Conservation (phyloP, 35 echinoderm and acorn worm genomes). For the Nesometra sesokonis region DNA sequence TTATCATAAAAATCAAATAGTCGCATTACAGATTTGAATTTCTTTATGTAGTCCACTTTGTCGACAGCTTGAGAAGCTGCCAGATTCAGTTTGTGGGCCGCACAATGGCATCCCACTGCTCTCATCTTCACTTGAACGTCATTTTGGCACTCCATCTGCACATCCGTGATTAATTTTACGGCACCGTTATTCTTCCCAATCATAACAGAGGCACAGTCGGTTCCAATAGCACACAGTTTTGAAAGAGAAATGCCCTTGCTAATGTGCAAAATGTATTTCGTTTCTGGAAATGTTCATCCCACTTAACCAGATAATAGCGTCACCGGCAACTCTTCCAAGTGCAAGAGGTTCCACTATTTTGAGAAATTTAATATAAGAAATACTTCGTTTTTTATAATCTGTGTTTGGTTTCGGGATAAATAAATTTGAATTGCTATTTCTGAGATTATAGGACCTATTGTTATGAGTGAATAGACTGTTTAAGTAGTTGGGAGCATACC, state of each 20-base stretch:
- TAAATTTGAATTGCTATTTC: too few species aligned
- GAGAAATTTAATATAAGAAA: too few species aligned
- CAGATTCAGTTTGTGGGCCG: conserved; percentile 6
- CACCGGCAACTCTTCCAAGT: neutral
- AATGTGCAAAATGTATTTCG: neutral
- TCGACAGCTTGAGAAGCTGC: conserved; percentile 13
- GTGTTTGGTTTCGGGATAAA: conserved; percentile 1
- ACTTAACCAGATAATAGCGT: neutral
- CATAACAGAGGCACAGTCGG: conserved; percentile 32
- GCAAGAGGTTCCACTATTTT: conserved; percentile 18
- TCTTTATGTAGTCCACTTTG: neutral
- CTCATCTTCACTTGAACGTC: neutral
- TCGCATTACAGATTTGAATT: conserved; percentile 7
- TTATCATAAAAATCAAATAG: conserved; percentile 30
- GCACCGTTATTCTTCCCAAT: conserved; percentile 2
- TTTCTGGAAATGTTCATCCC: neutral
- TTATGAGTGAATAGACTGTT: too few species aligned
- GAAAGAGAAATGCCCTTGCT: neutral
- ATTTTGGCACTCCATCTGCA: neutral
- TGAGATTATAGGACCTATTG: too few species aligned
- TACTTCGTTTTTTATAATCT: too few species aligned
- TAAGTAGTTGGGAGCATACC: too few species aligned
- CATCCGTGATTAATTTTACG: conserved; percentile 24
- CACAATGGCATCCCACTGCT: conserved; percentile 21
- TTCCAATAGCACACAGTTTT: conserved; percentile 10